These are phyloP conservation scores for Erythrocercus mccallii DNA, from an alignment of 2,113 vertebrate genomes.

Conservation along the genomic window DNA sequence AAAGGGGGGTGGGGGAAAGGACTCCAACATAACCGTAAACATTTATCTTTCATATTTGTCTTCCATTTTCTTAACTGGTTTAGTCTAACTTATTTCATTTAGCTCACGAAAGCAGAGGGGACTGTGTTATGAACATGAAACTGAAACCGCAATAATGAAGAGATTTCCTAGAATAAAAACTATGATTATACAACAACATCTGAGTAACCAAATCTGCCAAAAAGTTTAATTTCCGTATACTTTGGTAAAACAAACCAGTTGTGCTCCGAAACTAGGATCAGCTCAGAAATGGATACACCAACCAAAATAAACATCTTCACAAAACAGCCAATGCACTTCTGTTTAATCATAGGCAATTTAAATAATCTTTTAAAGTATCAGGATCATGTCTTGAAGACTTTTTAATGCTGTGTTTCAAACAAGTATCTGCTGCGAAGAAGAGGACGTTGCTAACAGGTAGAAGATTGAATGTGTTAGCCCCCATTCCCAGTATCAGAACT, in stretches of 20 bases:
- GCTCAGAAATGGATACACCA: conserved; percentile 50
- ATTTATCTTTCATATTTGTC: not conserved
- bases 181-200: conserved; percentile 70
- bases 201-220: conserved; percentile 70
- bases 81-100: conserved; percentile 57
- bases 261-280: conserved; percentile 46
- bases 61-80: conserved; percentile 37
- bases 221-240: conserved; percentile 65
- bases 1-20: not conserved
- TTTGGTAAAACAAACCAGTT: conserved; percentile 58
- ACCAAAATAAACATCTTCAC: conserved; percentile 60
- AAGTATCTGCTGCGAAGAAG: not conserved
- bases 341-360: not conserved
- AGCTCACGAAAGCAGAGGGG: conserved; percentile 32
- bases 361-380: not conserved
- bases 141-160: conserved; percentile 73
- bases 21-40: not conserved
- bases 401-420: not conserved
- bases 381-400: not conserved
- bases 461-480: not conserved
- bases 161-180: conserved; percentile 75
- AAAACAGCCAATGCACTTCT: conserved; percentile 38
- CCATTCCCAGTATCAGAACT: not conserved
- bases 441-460: not conserved
- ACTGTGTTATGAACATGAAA: conserved; percentile 60